phyloP scores from a whole-genome alignment of 2,888 invertebrate genomes.

The Ptilodon capucinus region DNA sequence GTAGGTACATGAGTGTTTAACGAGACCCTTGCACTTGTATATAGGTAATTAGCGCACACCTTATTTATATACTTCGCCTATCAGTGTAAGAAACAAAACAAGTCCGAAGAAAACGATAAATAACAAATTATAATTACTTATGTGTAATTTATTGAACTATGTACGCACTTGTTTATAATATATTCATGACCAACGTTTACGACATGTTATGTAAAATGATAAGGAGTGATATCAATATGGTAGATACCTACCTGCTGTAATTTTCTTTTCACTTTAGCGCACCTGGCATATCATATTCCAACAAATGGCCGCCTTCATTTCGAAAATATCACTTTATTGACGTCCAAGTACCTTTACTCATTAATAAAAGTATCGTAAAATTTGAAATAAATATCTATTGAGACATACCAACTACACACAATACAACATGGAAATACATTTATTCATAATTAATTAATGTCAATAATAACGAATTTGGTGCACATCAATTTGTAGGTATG shows the following conservation, averaged over 20 bases:
- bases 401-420: no score
- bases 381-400: no score
- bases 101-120: conserved; percentile 14
- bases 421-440: no score
- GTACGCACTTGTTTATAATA: background rate
- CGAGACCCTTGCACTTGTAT: background rate
- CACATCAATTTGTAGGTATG: no score
- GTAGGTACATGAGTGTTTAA: background rate
- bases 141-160: background rate
- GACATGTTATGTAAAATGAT: background rate
- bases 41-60: background rate
- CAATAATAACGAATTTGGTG: no score
- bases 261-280: background rate
- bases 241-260: background rate
- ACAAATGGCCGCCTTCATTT: no score
- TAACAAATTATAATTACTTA: conserved; percentile 5
- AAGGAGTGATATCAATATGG: background rate
- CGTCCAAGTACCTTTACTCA: no score
- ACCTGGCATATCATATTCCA: background rate
- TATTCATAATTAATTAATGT: no score
- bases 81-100: conserved; percentile 6
- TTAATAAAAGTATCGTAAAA: no score
- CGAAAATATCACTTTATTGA: no score
- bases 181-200: background rate
- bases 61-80: background rate